phyloP scores from a whole-genome alignment of 30 jellyfish, hydroid and myxozoan genomes.

The Aurelia aurita complex sp. Pacific region DNA sequence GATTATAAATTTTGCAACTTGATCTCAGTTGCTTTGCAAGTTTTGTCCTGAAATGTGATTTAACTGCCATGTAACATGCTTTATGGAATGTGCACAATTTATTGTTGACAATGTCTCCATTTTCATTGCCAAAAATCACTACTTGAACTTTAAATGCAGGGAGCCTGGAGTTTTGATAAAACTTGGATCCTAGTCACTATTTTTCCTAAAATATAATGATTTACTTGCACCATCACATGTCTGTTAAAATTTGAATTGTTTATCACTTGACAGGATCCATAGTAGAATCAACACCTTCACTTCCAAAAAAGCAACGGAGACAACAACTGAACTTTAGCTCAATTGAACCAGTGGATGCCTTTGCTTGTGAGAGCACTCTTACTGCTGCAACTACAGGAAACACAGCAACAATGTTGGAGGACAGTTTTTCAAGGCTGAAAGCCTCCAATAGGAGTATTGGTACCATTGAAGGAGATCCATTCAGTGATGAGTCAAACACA shows the following conservation, averaged over 20 bases:
- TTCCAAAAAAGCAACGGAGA: constrained; percentile 3
- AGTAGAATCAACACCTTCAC: not conserved
- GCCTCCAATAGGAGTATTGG: not conserved
- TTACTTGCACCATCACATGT: not conserved
- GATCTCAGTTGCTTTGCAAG: too few relatives aligned
- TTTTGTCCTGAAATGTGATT: too few relatives aligned
- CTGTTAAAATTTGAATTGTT: not conserved
- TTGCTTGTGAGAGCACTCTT: not conserved
- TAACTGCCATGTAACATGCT: too few relatives aligned
- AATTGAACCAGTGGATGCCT: constrained; percentile 7
- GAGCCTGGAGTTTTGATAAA: too few relatives aligned
- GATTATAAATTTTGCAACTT: too few relatives aligned
- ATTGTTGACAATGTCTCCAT: not conserved
- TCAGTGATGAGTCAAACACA: constrained; percentile 13
- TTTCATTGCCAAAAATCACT: not conserved
- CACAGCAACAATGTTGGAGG: constrained; percentile 5
- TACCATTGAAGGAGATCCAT: constrained; percentile 14
- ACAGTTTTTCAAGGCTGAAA: constrained; percentile 9
- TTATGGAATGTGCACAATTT: too few relatives aligned
- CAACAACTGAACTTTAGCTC: constrained; percentile 16
- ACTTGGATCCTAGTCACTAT: not conserved
- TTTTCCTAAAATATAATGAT: not conserved
- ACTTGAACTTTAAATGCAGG: too few relatives aligned
- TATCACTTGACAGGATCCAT: not conserved
- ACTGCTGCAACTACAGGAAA: not conserved